A percentile compares a stretch with the other conserved stretches of the same genome.
These are phyloP conservation scores for Bombus waltoni DNA, from an alignment of 1,140 invertebrate species.

Conservation along the genomic window DNA sequence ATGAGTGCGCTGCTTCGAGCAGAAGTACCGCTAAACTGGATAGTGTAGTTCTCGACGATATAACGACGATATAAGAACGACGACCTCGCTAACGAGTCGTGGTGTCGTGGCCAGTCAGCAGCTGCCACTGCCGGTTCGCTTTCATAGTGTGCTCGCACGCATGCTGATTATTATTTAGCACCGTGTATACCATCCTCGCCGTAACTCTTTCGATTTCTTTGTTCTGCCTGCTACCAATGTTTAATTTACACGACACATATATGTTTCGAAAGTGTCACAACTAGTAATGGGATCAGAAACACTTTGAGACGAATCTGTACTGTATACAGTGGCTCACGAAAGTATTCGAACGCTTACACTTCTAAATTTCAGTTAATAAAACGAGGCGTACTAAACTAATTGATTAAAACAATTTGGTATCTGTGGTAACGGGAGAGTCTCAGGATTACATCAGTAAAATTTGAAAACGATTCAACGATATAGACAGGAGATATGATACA, in stretches of 20 bases:
- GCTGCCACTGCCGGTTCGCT: slow-evolving; percentile 58
- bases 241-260: too few species aligned
- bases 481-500: too few species aligned
- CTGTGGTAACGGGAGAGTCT: too few species aligned
- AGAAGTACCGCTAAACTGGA: slow-evolving; percentile 71
- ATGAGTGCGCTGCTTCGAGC: slow-evolving; percentile 38
- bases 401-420: too few species aligned
- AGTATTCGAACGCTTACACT: too few species aligned
- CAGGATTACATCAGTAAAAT: too few species aligned
- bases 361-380: too few species aligned
- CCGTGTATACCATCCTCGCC: slow-evolving; percentile 54
- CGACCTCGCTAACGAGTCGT: slow-evolving; percentile 68
- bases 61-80: slow-evolving; percentile 62
- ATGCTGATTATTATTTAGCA: slow-evolving; percentile 52
- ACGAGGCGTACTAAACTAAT: too few species aligned
- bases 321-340: too few species aligned
- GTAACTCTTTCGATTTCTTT: slow-evolving; percentile 55
- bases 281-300: too few species aligned
- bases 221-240: background rate
- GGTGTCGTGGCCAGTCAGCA: slow-evolving; percentile 39
- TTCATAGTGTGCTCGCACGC: slow-evolving; percentile 55
- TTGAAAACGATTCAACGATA: too few species aligned
- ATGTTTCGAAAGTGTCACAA: background rate
- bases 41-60: slow-evolving; percentile 21
- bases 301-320: too few species aligned